These are phyloP conservation scores for Diarsia mendica DNA, from an alignment of 2,888 invertebrate genomes.

Conservation along the genomic window DNA sequence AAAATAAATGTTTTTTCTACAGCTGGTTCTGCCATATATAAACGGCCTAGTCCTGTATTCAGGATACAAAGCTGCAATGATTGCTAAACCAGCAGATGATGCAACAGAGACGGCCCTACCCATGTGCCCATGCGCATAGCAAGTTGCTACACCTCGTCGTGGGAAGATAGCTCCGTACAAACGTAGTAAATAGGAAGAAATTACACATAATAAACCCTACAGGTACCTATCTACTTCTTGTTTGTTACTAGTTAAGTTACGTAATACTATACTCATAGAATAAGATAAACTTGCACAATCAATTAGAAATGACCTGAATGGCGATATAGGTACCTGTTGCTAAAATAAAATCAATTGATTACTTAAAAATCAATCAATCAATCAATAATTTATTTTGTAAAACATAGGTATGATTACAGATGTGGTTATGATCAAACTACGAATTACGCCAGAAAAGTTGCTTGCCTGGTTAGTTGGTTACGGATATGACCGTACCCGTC, in stretches of 20 bases:
- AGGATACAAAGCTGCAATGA: constrained; percentile 1
- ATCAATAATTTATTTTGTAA: too few species aligned
- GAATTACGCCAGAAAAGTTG: not conserved
- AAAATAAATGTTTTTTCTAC: not conserved
- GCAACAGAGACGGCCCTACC: constrained; percentile 25
- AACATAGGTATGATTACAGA: too few species aligned
- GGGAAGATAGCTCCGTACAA: constrained; percentile 13
- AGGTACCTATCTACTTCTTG: not conserved
- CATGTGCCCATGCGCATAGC: constrained; percentile 16
- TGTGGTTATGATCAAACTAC: too few species aligned
- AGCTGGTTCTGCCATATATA: not conserved
- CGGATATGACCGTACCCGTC: not conserved
- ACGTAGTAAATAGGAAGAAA: constrained; percentile 3
- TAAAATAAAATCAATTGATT: not conserved
- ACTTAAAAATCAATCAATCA: constrained; percentile 26
- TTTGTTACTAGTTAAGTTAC: not conserved
- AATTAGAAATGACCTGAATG: constrained; percentile 3
- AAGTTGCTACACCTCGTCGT: constrained; percentile 39
- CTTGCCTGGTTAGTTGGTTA: not conserved
- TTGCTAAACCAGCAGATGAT: constrained; percentile 25
- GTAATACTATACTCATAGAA: not conserved
- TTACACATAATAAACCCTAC: constrained; percentile 19
- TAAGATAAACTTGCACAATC: constrained; percentile 16
- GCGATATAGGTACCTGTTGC: constrained; percentile 15
- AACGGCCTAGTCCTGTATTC: not conserved